Conservation (phyloP, 2,113 vertebrate species). For the Tragelaphus scriptus region DNA sequence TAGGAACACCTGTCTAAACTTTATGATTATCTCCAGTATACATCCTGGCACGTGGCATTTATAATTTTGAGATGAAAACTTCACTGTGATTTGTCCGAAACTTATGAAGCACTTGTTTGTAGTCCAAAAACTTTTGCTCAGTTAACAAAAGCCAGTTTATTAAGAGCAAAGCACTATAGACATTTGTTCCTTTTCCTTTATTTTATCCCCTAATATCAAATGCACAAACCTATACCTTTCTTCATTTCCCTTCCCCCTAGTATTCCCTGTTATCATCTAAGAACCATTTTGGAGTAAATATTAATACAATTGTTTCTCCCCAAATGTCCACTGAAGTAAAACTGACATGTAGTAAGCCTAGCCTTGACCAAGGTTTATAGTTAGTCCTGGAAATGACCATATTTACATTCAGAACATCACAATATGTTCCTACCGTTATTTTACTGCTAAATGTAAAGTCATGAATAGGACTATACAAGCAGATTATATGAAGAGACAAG, state of each 20-base stretch:
- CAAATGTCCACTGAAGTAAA: neutral
- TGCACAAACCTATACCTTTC: neutral
- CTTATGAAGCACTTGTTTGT: constrained; percentile 13
- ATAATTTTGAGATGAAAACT: constrained; percentile 60
- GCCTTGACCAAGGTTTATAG: neutral
- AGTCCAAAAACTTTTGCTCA: constrained; percentile 34
- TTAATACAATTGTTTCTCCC: neutral
- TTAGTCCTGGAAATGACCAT: neutral
- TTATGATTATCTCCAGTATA: neutral
- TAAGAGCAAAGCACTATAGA: neutral
- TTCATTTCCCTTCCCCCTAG: neutral
- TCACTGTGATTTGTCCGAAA: constrained; percentile 45
- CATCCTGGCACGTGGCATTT: neutral
- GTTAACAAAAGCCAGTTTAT: constrained; percentile 40
- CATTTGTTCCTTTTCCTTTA: neutral
- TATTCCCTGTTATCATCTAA: neutral
- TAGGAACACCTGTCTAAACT: neutral
- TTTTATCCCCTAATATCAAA: neutral
- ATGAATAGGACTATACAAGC: neutral
- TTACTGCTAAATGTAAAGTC: constrained; percentile 24
- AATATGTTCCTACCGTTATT: neutral
- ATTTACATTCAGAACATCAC: neutral
- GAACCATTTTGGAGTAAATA: neutral
- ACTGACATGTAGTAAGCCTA: neutral
- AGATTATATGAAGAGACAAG: neutral